phyloP scores from a whole-genome alignment of 2,797 vertebrate species.

The Apogon hyalosoma region DNA sequence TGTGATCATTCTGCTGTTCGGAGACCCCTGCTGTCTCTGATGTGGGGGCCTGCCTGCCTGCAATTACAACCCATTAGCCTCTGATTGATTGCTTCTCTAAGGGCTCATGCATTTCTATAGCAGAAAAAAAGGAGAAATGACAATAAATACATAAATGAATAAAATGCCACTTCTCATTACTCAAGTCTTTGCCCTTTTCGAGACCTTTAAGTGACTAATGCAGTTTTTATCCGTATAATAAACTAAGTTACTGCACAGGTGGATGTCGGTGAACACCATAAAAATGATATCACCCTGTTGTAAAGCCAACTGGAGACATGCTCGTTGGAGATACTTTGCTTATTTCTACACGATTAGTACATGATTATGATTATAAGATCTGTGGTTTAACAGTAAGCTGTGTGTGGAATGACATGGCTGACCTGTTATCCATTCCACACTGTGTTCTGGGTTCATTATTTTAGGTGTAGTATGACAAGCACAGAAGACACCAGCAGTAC shows the following conservation, averaged over 20 bases:
- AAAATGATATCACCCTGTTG: neutral
- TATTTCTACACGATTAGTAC: constrained; percentile 41
- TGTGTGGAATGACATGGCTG: neutral
- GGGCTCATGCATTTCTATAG: constrained; percentile 73
- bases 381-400: constrained; percentile 64
- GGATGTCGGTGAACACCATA: constrained; percentile 6
- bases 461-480: constrained; percentile 16
- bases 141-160: constrained; percentile 76
- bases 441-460: constrained; percentile 15
- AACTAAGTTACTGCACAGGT: constrained; percentile 12
- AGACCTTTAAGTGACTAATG: constrained; percentile 33
- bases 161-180: constrained; percentile 70
- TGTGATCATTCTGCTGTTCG: constrained; percentile 54
- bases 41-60: constrained; percentile 58
- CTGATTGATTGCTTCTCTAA: constrained; percentile 76
- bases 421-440: neutral
- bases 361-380: constrained; percentile 31
- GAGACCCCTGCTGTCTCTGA: constrained; percentile 61
- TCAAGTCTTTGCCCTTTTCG: constrained; percentile 36
- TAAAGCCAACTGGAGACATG: neutral
- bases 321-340: constrained; percentile 37
- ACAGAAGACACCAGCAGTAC: constrained; percentile 28
- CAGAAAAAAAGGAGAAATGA: constrained; percentile 69
- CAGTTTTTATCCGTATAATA: constrained; percentile 22
- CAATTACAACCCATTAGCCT: constrained; percentile 79